These are phyloP conservation scores for Galleria mellonella DNA, from an alignment of 1,140 invertebrate species.

Conservation along the genomic window DNA sequence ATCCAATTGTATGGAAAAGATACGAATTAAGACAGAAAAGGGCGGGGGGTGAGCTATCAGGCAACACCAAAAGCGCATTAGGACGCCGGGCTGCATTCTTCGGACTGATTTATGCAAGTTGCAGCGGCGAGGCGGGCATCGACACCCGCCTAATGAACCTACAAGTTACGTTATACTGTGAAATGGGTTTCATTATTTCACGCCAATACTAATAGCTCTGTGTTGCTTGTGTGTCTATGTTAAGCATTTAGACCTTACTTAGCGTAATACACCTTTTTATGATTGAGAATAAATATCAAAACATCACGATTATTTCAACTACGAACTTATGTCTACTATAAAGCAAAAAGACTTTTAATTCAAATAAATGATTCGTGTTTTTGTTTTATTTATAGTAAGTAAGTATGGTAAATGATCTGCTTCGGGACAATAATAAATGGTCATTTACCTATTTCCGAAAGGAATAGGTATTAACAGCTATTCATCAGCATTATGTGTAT, in stretches of 20 bases:
- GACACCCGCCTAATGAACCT: constrained; percentile 63
- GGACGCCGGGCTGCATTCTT: constrained; percentile 57
- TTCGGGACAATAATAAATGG: no score
- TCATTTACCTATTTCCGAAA: no score
- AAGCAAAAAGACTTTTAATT: no score
- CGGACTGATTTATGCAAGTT: constrained; percentile 65
- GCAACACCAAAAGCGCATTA: constrained; percentile 71
- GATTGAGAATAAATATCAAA: no score
- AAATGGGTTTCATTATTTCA: constrained; percentile 68
- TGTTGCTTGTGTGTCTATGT: constrained; percentile 23
- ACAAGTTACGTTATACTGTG: constrained; percentile 60
- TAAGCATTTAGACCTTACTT: constrained; percentile 29
- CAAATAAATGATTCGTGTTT: no score
- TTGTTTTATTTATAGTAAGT: no score
- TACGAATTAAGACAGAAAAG: constrained; percentile 14
- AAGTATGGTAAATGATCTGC: no score
- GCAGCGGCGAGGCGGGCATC: constrained; percentile 42
- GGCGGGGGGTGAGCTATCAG: constrained; percentile 47
- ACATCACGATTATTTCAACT: no score
- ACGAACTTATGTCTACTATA: no score
- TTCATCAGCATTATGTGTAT: no score
- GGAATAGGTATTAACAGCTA: no score
- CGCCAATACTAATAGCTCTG: constrained; percentile 55
- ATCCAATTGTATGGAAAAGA: constrained; percentile 9
- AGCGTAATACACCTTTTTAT: constrained; percentile 18